These are phyloP conservation scores for Herminia tarsipennalis DNA, from an alignment of 2,888 invertebrate genomes.

Conservation along the genomic window DNA sequence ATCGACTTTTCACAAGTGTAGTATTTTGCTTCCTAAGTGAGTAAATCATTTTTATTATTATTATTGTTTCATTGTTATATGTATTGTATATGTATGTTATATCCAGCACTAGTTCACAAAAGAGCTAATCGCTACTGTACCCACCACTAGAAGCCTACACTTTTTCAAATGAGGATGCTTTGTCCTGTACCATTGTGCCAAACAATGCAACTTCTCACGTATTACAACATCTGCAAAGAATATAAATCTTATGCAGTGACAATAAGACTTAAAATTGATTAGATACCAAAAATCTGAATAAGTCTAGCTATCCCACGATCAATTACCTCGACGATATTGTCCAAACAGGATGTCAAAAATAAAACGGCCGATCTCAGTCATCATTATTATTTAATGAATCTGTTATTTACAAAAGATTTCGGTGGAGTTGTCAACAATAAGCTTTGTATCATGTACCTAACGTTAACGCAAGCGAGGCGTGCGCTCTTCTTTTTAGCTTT, in stretches of 20 bases:
- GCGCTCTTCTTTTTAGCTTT: conserved; percentile 34
- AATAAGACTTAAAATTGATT: not conserved
- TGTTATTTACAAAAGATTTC: conserved; percentile 80
- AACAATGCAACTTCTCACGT: too few relatives aligned
- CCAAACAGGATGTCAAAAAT: conserved; percentile 22
- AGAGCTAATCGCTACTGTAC: too few relatives aligned
- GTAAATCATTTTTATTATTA: too few relatives aligned
- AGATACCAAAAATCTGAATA: not conserved
- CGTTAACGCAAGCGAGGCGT: conserved; percentile 51
- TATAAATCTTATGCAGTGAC: not conserved
- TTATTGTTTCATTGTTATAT: too few relatives aligned
- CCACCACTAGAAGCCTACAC: too few relatives aligned
- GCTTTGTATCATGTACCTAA: conserved; percentile 47
- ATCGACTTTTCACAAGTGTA: too few relatives aligned
- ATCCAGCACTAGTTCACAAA: too few relatives aligned
- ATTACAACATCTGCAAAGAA: too few relatives aligned
- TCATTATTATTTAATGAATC: conserved; percentile 80
- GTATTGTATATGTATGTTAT: too few relatives aligned
- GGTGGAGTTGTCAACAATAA: conserved; percentile 78
- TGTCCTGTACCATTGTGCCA: too few relatives aligned
- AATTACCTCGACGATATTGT: not conserved
- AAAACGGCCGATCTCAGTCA: conserved; percentile 58
- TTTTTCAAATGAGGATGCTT: too few relatives aligned
- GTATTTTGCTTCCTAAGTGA: too few relatives aligned
- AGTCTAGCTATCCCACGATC: conserved; percentile 6